phyloP scores from a whole-genome alignment of 1,140 invertebrate genomes.

The Teleopsis dalmanni region DNA sequence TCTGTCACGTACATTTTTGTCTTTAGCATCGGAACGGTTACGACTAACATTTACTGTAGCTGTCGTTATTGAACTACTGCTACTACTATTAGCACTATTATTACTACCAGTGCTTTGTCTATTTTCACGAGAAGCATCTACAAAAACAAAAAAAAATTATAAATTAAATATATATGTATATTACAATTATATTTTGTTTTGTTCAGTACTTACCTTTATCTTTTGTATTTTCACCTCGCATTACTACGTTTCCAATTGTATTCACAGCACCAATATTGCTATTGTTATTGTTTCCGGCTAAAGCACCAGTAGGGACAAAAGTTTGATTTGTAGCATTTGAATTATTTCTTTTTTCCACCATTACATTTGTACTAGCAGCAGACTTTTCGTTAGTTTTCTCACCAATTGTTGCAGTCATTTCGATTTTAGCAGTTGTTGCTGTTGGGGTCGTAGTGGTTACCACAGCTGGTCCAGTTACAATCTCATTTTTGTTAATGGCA shows the following conservation, averaged over 20 bases:
- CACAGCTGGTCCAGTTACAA: neutral
- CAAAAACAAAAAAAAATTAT: neutral
- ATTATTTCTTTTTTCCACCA: constrained; percentile 19
- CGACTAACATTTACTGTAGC: neutral
- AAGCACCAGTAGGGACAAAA: neutral
- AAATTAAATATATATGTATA: neutral
- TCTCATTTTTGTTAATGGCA: constrained; percentile 1
- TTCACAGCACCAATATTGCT: constrained; percentile 18
- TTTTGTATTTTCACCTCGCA: constrained; percentile 15
- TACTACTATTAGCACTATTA: constrained; percentile 10
- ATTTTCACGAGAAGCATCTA: constrained; percentile 16
- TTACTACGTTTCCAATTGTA: constrained; percentile 10
- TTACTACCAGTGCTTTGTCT: constrained; percentile 12
- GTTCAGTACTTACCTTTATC: constrained; percentile 11
- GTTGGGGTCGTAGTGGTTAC: neutral
- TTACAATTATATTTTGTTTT: no score
- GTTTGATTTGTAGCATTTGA: constrained; percentile 1
- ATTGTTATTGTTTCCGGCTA: constrained; percentile 21
- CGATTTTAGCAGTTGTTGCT: neutral
- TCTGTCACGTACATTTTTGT: constrained; percentile 6
- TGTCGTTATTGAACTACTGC: neutral
- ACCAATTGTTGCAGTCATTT: neutral
- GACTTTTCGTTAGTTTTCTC: constrained; percentile 1
- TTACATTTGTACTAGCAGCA: constrained; percentile 10
- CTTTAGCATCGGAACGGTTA: constrained; percentile 1